Evolutionary conservation across 2,888 invertebrate species (phyloP), one percentile per base, ranked within the genome.

Genomic region (Pollenia griseotomentosa): DNA sequence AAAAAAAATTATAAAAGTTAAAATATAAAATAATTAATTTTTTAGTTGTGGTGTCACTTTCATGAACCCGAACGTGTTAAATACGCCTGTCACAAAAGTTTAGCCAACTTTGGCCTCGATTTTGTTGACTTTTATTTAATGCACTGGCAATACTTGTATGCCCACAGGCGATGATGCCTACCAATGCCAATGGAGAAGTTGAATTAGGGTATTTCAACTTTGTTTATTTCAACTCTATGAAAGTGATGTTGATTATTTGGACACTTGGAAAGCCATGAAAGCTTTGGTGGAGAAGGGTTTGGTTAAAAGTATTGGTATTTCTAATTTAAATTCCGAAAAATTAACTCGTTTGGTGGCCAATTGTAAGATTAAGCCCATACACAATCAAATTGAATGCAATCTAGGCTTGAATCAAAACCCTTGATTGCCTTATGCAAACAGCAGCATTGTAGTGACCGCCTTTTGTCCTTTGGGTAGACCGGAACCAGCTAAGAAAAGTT

Each of bases 11-110:
- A 46, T n/a, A 71, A 65, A 75, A 44, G n/a, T 46, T 48, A 23
- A 83, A 75, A 57, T 74, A 57, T 73, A n/a, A n/a, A n/a, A n/a
- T 59, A 77, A 74, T 59, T 77, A 19, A 23, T 44, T 79, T 70
- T 33, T 0, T 42, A 97, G 95, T 92, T 97, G 6, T 98, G 98
- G 98, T 97, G 97, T 94, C 97, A 97, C 0, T 97, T 96, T 93
- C 98, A 98, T 92, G 95, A 95, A 14, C 95, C 95, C 0, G 96
- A 97, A 83, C 94, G 96, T 88, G 98, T 98, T 12, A 95, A 96
- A 83, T 94, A 95, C 0, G 96, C 96, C 0, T 93, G 97, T 44
- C 95, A 95, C 88, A 94, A 94, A 89, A 95, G 97, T 0, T 92
- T 98, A 55, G 92, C 94, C 6, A 95, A 97, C 92, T 95, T 98